Percentiles rank a stretch among this genome's conserved stretches.
phyloP scores from a whole-genome alignment of 2,113 vertebrate species.

The Coryphaenoides rupestris region DNA sequence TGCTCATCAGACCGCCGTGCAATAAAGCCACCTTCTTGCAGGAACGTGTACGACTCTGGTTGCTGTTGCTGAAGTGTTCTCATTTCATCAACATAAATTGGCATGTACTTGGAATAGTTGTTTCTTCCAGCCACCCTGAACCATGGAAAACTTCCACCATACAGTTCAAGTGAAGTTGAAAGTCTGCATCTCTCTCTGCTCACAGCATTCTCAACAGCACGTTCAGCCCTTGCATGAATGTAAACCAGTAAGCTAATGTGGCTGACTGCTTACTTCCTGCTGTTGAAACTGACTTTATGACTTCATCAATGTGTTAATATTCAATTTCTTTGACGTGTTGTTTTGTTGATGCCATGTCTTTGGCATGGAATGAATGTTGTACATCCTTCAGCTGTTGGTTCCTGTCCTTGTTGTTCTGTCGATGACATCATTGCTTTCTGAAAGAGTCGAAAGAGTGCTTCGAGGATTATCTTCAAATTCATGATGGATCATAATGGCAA shows the following conservation, averaged over 20 bases:
- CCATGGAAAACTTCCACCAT: conserved; percentile 16
- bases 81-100: conserved; percentile 2
- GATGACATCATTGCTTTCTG: conserved; percentile 13
- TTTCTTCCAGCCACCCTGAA: conserved; percentile 16
- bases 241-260: conserved; percentile 10
- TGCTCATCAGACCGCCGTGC: conserved; percentile 6
- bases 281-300: conserved; percentile 1
- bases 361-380: neutral
- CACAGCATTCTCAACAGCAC: conserved; percentile 5
- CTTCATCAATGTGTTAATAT: neutral
- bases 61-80: conserved; percentile 18
- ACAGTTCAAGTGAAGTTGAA: conserved; percentile 18
- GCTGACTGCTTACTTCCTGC: conserved; percentile 7
- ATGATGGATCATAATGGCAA: too few species aligned
- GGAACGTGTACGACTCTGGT: conserved; percentile 23
- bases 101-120: conserved; percentile 13
- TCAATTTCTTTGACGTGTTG: neutral
- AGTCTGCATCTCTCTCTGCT: conserved; percentile 7
- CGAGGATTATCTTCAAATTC: conserved; percentile 1
- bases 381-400: conserved; percentile 5
- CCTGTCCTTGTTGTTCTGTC: conserved; percentile 9
- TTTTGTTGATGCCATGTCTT: conserved; percentile 2
- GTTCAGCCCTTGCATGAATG: conserved; percentile 8
- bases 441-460: conserved; percentile 8
- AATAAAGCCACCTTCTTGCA: conserved; percentile 22